Base-by-base conservation (phyloP, 2,888 invertebrate species). In the Artemia sinica region DNA sequence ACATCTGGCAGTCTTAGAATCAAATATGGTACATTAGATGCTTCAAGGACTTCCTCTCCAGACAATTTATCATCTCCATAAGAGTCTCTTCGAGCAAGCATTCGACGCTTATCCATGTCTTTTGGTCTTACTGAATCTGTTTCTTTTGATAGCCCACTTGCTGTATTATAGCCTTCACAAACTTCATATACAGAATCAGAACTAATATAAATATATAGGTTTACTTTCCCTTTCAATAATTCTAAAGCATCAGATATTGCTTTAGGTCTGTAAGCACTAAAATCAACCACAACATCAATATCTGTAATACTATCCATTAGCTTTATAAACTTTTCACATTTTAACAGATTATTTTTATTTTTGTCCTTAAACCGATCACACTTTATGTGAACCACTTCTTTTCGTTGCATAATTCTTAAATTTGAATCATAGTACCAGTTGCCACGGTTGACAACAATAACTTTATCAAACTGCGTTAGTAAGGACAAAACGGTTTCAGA, bases 111-210 rank as follows among this genome's bases (percentile, higher is more conserved):
- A 9, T 75, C 74, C 18, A 71, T 71, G 13, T 76, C 74, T 0
- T 70, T 67, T 2, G 80, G 80, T 70, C 80, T 72, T 0, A 76
- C 74, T 4, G 77, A 76, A 72, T 80, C 79, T 0, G 74, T 74
- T 73, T 80, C 80, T 67, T 68, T 66, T 5, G 70, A 67, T 14
- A 69, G 67, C 18, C 67, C 69, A 66, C 71, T 71, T 6, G 71
- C 70, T 6, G 69, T 66, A 49, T 69, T 69, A 8, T 68, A 69
- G 28, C 66, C 50, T 28, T 74, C 71, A 68, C 77, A 77, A n/a
- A 80, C 80, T 72, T 80, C 80, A 72, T 80, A 80, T 2, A 80
- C 77, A 5, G 79, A 79, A 73, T 80, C 80, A 0, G 78, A 77
- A 72, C 80, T 80, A 67, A 80, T 78, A 72, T 77, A 78, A 11